Conservation (phyloP, 2,113 vertebrate genomes). For the Oreochromis spilurus region DNA sequence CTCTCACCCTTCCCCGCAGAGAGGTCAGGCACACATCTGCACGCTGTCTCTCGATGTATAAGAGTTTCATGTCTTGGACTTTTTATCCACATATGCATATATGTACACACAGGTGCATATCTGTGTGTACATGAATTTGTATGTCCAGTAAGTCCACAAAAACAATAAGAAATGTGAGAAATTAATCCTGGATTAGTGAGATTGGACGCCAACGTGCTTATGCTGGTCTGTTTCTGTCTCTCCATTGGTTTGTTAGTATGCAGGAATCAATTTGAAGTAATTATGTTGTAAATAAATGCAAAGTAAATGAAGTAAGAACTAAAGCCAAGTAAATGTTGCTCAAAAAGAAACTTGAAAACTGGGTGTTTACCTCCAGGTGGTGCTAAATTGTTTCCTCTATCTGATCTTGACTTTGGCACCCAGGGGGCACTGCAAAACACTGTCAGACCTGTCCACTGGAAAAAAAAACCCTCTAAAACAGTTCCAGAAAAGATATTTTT, state of each 20-base stretch:
- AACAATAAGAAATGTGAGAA: not conserved
- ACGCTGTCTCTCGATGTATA: not conserved
- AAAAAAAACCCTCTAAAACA: not conserved
- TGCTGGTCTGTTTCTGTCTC: not conserved
- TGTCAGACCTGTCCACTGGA: not conserved
- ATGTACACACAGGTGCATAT: not conserved
- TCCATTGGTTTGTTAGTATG: not conserved
- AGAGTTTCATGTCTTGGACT: not conserved
- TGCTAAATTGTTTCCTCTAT: not conserved
- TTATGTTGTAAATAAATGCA: not conserved
- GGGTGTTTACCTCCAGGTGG: not conserved
- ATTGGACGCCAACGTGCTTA: rapidly evolving
- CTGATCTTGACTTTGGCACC: not conserved
- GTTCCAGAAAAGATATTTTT: not conserved
- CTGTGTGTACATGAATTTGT: not conserved
- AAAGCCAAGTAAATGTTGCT: not conserved
- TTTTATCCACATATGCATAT: not conserved
- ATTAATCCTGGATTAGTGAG: not conserved
- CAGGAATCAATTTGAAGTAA: not conserved
- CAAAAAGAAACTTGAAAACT: not conserved
- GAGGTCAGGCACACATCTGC: not conserved
- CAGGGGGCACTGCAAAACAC: not conserved
- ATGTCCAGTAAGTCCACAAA: not conserved
- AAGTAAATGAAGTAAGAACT: not conserved
- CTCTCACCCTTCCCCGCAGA: not conserved